Evolutionary conservation across 2,113 vertebrate genomes (phyloP).

Genomic region (Hypanus sabinus): DNA sequence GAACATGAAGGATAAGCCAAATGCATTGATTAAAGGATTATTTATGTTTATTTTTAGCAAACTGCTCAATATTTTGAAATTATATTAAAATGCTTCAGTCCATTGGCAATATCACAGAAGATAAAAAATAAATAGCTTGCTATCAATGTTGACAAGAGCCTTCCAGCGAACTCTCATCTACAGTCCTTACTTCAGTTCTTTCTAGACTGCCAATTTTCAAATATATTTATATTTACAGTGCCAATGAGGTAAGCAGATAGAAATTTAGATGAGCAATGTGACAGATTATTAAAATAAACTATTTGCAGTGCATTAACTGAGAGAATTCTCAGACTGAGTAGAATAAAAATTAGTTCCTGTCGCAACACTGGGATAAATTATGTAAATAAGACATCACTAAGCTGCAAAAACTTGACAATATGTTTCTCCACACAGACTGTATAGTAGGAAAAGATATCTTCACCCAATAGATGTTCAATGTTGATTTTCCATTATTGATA

Average conservation of each 20-base stretch:
- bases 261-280: constrained; percentile 8
- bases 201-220: constrained; percentile 11
- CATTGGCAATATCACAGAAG: background rate
- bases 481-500: background rate
- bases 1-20: background rate
- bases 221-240: constrained; percentile 33
- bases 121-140: background rate
- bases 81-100: background rate
- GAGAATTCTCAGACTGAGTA: constrained; percentile 15
- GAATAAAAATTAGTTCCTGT: constrained; percentile 22
- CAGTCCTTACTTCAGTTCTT: constrained; percentile 3
- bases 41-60: background rate
- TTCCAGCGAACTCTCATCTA: background rate
- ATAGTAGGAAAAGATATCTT: background rate
- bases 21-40: background rate
- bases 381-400: background rate
- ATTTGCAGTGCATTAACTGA: constrained; percentile 23
- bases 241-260: constrained; percentile 29
- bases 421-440: constrained; percentile 1
- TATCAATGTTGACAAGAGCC: background rate
- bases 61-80: background rate
- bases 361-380: constrained; percentile 23
- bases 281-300: constrained; percentile 29
- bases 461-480: constrained; percentile 10
- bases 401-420: background rate